These are phyloP conservation scores for Otocyon megalotis DNA, from an alignment of 2,113 vertebrate genomes.

Conservation along the genomic window DNA sequence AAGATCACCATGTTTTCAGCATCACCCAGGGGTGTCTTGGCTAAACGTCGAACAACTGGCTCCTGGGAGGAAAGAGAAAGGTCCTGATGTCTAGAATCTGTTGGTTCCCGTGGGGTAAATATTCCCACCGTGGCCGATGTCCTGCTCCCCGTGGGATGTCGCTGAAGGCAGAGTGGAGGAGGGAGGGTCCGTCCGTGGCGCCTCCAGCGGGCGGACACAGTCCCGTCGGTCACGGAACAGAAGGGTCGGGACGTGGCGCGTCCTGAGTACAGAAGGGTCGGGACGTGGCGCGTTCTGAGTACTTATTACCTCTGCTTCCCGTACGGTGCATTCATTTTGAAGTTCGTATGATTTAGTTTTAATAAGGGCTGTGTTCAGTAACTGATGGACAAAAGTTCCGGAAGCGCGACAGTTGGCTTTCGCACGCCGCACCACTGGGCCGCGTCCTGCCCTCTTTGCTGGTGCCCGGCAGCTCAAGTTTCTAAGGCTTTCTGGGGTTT, in stretches of 20 bases:
- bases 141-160: accelerated
- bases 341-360: neutral
- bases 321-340: neutral
- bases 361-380: no score
- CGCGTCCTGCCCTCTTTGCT: accelerated
- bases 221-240: no score
- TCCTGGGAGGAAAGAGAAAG: neutral
- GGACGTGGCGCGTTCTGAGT: neutral
- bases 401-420: accelerated
- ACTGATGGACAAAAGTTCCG: no score
- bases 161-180: neutral
- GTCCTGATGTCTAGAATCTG: neutral
- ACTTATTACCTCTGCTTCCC: neutral
- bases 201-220: neutral
- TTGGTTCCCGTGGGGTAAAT: accelerated
- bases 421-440: accelerated
- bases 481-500: neutral
- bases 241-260: neutral
- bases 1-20: neutral
- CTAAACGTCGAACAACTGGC: neutral
- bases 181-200: accelerated
- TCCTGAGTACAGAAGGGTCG: neutral
- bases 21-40: neutral
- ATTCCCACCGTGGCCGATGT: accelerated
- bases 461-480: neutral